Base-by-base conservation (phyloP, 2,113 vertebrate genomes). In the Corythoichthys haematopterus region DNA sequence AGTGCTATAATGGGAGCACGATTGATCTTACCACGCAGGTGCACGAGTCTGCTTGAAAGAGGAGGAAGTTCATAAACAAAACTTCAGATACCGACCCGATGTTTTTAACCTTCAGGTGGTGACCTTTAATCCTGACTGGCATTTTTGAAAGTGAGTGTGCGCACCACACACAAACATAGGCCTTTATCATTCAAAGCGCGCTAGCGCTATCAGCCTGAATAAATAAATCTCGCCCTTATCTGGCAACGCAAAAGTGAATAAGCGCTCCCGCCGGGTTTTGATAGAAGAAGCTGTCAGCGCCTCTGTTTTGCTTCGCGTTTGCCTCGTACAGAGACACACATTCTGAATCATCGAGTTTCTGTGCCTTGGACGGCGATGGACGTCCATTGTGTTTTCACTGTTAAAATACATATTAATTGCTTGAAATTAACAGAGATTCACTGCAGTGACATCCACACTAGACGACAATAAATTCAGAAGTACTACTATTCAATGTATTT, bases 61-160 rank as follows among this genome's bases (percentile, higher is more conserved):
- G 66, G 68, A 73, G 63, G 57, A 66, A 69, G 69, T 64, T 56
- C 40, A 0, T 58, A 59, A 46, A 83, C 64, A 77, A 70, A 74
- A 45, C 70, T 55, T 68, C 6, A 60, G 77, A 76, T 69, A 68
- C 50, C 64, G 67, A 63, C 76, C 67, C 64, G 62, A 76, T 67
- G 66, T 65, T 70, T 83, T 83, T 69, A 68, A 74, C 75, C 79
- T 40, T 51, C 47, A 65, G 68, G 83, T 67, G 70, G 4, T 56
- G 64, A 88, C 80, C 85, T 84, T 85, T 81, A 87, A 88, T 86
- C 82, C 85, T 87, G 85, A 89, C 10, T 88, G 86, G 81, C 86
- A 79, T 35, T 0, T 55, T 35, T 28, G 0, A 76, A 71, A 76
- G 68, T 67, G 79, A 71, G 69, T 65, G 68, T 80, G 52, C 68